Conservation (phyloP, 2,113 vertebrate genomes). For the Podiceps cristatus region DNA sequence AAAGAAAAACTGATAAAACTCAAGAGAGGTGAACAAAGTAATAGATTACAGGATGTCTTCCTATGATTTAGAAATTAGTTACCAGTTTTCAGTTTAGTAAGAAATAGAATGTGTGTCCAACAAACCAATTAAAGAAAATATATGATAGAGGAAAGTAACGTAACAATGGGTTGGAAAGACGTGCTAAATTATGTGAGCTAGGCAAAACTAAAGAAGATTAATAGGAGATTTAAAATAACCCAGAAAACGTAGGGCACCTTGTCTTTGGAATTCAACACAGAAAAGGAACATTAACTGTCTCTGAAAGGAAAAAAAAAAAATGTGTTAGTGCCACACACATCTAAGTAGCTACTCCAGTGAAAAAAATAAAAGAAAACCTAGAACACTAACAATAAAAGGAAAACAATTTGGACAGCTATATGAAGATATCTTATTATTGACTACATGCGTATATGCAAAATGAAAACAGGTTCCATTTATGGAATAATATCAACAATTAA, state of each 20-base stretch:
- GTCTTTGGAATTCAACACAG: not conserved
- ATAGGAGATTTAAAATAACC: not conserved
- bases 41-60: not conserved
- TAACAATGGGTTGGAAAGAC: not conserved
- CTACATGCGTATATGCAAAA: not conserved
- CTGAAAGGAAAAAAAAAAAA: not conserved
- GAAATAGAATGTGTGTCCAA: not conserved
- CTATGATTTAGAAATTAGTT: not conserved
- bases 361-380: not conserved
- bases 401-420: not conserved
- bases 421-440: not conserved
- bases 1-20: not conserved
- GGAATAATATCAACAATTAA: not conserved
- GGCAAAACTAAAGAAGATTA: not conserved
- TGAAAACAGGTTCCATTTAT: not conserved
- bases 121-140: not conserved
- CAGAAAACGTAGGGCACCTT: not conserved
- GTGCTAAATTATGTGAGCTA: not conserved
- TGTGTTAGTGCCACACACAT: fast-evolving
- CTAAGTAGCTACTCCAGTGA: not conserved
- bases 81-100: not conserved
- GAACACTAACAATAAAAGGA: not conserved
- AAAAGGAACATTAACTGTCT: not conserved
- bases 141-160: not conserved
- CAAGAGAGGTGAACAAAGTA: not conserved